Conservation (phyloP, 1,140 invertebrate genomes). For the Copidosoma floridanum region DNA sequence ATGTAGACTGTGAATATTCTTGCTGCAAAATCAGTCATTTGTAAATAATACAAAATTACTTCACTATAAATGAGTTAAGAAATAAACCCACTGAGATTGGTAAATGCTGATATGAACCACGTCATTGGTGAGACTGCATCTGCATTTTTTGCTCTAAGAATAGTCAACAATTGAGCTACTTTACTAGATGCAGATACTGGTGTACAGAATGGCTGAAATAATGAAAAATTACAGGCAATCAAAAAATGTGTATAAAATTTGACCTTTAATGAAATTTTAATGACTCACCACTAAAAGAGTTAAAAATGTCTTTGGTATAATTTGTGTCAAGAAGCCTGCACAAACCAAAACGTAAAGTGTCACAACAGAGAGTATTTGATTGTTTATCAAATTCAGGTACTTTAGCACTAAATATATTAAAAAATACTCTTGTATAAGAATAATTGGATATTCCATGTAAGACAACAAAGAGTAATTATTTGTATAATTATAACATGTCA, state of each 20-base stretch:
- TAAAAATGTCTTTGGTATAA: constrained; percentile 60
- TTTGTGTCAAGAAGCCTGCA: constrained; percentile 53
- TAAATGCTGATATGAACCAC: constrained; percentile 69
- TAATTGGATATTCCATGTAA: constrained; percentile 73
- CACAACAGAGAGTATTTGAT: constrained; percentile 42
- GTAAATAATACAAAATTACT: background rate
- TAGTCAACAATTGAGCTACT: constrained; percentile 65
- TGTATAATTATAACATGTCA: constrained; percentile 68
- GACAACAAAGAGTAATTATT: constrained; percentile 68
- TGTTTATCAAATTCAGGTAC: constrained; percentile 59
- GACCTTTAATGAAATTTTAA: constrained; percentile 23
- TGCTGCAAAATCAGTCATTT: constrained; percentile 43
- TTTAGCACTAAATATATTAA: constrained; percentile 65
- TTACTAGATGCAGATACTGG: constrained; percentile 71
- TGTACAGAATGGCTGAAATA: constrained; percentile 64
- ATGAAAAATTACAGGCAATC: no score
- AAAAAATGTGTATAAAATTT: no score
- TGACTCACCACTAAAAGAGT: constrained; percentile 62
- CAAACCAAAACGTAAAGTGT: constrained; percentile 56
- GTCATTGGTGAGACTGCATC: constrained; percentile 66
- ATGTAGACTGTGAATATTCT: constrained; percentile 57
- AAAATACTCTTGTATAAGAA: constrained; percentile 67
- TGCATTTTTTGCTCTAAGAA: constrained; percentile 62
- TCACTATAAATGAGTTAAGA: background rate
- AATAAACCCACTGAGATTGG: constrained; percentile 64